These are phyloP conservation scores for Psittacula cyanocephala DNA, from an alignment of 2,113 vertebrate genomes.

Conservation along the genomic window DNA sequence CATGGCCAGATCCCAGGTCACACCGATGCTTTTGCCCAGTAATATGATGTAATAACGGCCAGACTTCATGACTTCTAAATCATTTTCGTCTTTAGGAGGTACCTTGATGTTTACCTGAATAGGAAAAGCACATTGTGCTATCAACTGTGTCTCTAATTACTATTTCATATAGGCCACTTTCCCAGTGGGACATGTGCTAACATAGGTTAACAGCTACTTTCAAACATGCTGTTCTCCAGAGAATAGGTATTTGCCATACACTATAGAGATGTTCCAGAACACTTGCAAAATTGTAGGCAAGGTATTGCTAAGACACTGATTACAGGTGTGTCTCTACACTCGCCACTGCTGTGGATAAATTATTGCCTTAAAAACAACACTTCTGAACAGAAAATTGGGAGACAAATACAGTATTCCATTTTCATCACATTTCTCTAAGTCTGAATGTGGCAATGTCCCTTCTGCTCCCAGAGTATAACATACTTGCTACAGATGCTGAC, in stretches of 20 bases:
- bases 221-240: background rate
- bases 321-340: background rate
- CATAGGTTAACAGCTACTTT: background rate
- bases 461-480: background rate
- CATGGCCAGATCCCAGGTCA: slow-evolving; percentile 89
- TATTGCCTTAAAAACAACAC: background rate
- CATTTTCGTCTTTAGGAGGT: slow-evolving; percentile 74
- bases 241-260: background rate
- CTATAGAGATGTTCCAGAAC: background rate
- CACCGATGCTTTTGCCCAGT: slow-evolving; percentile 81
- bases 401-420: background rate
- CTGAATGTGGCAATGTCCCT: background rate
- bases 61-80: slow-evolving; percentile 86
- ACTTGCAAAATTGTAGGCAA: background rate
- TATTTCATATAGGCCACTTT: background rate
- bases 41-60: slow-evolving; percentile 86
- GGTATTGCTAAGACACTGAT: no score
- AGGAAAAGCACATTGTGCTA: background rate
- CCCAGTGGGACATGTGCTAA: rapidly evolving
- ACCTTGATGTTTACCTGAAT: slow-evolving; percentile 85
- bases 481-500: background rate
- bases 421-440: background rate
- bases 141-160: background rate
- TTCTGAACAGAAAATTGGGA: background rate
- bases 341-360: background rate